Conservation (phyloP, 2,888 invertebrate genomes). For the Xestia ashworthii region DNA sequence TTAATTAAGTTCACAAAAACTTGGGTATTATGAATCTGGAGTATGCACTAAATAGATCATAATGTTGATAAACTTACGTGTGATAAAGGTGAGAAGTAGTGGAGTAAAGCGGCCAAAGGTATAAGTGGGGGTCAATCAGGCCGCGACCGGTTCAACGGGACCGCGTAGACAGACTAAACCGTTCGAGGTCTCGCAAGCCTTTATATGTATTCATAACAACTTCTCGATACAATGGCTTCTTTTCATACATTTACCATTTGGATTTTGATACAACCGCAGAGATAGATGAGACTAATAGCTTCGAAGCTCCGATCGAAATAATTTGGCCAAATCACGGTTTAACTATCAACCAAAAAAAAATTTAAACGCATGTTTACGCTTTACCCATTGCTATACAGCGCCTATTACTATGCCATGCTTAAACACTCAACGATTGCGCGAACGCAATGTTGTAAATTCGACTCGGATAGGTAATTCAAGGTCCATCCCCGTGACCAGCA, state of each 20-base stretch:
- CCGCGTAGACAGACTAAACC: conserved; percentile 85
- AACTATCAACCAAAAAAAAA: conserved; percentile 14
- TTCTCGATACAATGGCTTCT: conserved; percentile 66
- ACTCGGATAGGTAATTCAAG: conserved; percentile 84
- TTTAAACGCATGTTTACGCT: conserved; percentile 36
- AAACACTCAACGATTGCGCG: conserved; percentile 68
- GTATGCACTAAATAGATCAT: conserved; percentile 46
- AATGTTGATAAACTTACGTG: conserved; percentile 77
- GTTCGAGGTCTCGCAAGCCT: conserved; percentile 82
- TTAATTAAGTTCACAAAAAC: conserved; percentile 34
- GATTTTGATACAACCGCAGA: conserved; percentile 3
- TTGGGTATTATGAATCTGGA: conserved; percentile 35
- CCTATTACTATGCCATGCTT: conserved; percentile 73
- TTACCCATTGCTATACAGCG: conserved; percentile 48
- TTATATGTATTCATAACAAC: conserved; percentile 84
- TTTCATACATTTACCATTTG: conserved; percentile 45
- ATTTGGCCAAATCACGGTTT: background rate
- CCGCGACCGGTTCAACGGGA: conserved; percentile 83
- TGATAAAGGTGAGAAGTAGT: conserved; percentile 60
- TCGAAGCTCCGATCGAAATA: conserved; percentile 12
- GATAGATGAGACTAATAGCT: background rate
- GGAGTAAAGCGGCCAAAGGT: conserved; percentile 53
- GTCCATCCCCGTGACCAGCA: conserved; percentile 80
- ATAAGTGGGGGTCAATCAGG: conserved; percentile 71
- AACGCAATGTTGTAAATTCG: conserved; percentile 81